Percentiles rank a stretch among this genome's conserved stretches.
Conservation (phyloP, 2,113 vertebrate species). For the Boleophthalmus pectinirostris region DNA sequence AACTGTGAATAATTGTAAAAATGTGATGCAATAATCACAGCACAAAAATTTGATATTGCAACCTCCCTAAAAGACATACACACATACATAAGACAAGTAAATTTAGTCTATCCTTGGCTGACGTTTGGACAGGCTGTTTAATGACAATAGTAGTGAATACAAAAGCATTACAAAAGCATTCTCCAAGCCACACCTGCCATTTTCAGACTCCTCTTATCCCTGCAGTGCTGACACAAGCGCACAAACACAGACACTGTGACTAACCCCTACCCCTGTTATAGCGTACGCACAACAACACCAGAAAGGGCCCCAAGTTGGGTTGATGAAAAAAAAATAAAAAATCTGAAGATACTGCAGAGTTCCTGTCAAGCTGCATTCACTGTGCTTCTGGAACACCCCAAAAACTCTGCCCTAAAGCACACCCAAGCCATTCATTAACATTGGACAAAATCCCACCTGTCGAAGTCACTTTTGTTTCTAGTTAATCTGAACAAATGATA, state of each 20-base stretch:
- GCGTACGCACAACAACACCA: conserved; percentile 21
- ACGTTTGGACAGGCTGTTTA: conserved; percentile 15
- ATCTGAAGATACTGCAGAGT: conserved; percentile 53
- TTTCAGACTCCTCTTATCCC: conserved; percentile 37
- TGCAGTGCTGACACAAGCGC: conserved; percentile 49
- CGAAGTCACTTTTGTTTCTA: conserved; percentile 6
- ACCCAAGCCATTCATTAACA: conserved; percentile 9
- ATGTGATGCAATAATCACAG: no score
- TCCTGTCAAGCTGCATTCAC: conserved; percentile 39
- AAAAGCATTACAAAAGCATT: conserved; percentile 32
- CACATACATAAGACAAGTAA: no score
- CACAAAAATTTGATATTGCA: no score
- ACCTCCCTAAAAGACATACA: not conserved
- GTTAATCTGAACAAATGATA: conserved; percentile 14
- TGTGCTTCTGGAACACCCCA: conserved; percentile 6
- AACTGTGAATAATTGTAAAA: no score
- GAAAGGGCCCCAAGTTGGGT: conserved; percentile 28
- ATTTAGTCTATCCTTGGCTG: conserved; percentile 2
- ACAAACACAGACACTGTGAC: conserved; percentile 42
- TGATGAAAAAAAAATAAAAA: conserved; percentile 11
- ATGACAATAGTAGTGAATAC: conserved; percentile 18
- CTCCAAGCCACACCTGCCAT: conserved; percentile 49
- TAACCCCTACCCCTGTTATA: conserved; percentile 21
- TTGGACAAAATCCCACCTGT: not conserved
- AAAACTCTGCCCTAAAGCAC: not conserved